Conservation (phyloP, 2,797 vertebrate species). For the Halcyon badia region DNA sequence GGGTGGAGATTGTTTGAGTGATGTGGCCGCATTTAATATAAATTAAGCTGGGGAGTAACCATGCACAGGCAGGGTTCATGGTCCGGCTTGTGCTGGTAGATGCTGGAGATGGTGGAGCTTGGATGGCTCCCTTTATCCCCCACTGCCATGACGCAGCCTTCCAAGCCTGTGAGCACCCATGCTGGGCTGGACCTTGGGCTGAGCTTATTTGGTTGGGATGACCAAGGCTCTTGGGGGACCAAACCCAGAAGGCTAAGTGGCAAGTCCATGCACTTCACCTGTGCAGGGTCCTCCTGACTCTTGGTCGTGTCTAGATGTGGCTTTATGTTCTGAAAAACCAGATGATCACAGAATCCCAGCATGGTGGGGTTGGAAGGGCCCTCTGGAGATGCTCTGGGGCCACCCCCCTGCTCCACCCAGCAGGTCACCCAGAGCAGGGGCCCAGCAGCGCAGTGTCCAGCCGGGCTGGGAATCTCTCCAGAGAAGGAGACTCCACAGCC, state of each 20-base stretch:
- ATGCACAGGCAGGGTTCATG: accelerated
- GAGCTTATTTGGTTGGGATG: accelerated
- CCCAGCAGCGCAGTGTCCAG: too few relatives aligned
- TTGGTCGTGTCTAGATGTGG: accelerated
- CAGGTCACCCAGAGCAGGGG: background rate
- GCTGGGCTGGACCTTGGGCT: background rate
- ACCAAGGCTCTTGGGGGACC: accelerated
- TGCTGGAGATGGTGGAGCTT: background rate
- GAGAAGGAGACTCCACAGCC: too few relatives aligned
- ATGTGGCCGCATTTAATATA: slow-evolving; percentile 18
- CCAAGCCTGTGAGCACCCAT: accelerated
- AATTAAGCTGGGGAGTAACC: slow-evolving; percentile 11
- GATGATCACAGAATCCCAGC: background rate
- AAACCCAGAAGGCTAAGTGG: accelerated
- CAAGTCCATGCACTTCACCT: background rate
- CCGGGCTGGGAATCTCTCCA: too few relatives aligned
- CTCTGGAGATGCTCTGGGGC: background rate
- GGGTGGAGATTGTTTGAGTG: slow-evolving; percentile 3
- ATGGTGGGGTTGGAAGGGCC: background rate
- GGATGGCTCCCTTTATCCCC: background rate
- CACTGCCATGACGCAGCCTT: background rate
- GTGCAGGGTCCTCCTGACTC: background rate
- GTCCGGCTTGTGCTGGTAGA: background rate
- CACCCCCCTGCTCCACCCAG: background rate
- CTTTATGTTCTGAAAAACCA: background rate